Evolutionary conservation across 2,888 invertebrate genomes (phyloP), one percentile per base, ranked within the genome.

Genomic region (Harpalus rubripes): DNA sequence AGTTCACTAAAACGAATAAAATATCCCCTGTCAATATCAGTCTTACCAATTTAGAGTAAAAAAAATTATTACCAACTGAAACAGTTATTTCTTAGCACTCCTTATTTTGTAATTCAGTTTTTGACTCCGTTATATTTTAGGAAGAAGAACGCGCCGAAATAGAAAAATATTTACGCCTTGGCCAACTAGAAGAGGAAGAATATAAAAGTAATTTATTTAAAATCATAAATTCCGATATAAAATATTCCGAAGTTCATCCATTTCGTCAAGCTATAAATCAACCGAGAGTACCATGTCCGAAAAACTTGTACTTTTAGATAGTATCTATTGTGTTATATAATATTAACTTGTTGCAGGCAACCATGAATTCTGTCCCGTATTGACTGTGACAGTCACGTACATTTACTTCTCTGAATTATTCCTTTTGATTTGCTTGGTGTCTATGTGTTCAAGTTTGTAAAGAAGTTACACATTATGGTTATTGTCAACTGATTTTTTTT

Each of bases 181-280:
- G 90, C 56, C 86, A 87, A 78, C 86, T 88, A 80, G 90, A 91
- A 88, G 91, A 91, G 87, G 88, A 89, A 84, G 87, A 88, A 65
- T 90, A 89, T 86, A 86, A 87, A 78, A 87, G 88, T 83, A 88
- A 90, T 56, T 88, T 90, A 3, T 78, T 88, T 18, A 88, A 89
- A 39, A 87, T 90, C 83, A 86, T 89, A 15, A 85, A 86, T 6
- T 86, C 86, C 3, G 86, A 88, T 16, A 78, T 88, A 1, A 87
- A 88, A 79, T 84, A 74, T 16, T 86, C 87, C 16, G 74, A 81
- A 10, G 90, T 88, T 80, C 91, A 91, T 89, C 91, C 91, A 4
- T 91, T 91, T 86, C 87, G 89, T 81, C 87, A 68, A 79, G 89
- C 89, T 39, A 81, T 91, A 56, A 90, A 91, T 85, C 72, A 32